Evolutionary conservation across 2,113 vertebrate genomes (phyloP).

Genomic region (Ellobius talpinus): DNA sequence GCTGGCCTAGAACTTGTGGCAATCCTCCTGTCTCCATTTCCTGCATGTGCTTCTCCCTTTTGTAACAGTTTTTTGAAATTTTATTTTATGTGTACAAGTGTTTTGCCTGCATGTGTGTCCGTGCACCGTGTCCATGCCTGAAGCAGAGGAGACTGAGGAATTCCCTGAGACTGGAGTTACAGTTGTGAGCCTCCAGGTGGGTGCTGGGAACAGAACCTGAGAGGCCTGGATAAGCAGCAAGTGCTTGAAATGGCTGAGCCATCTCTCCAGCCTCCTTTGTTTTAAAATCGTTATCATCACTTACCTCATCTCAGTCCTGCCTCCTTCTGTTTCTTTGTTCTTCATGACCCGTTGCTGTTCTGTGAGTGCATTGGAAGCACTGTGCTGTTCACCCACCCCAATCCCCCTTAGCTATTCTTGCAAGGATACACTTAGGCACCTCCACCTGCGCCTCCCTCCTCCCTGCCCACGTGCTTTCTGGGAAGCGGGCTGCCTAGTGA

Average conservation of each 20-base stretch:
- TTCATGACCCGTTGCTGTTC: not conserved
- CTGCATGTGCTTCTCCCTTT: too few species aligned
- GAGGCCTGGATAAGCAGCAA: not conserved
- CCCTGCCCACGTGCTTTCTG: not conserved
- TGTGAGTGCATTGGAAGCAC: not conserved
- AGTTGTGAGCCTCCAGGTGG: not conserved
- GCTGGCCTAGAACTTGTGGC: not conserved
- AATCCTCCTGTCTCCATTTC: not conserved
- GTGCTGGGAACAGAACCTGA: not conserved
- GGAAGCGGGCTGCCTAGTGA: not conserved
- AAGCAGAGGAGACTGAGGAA: not conserved
- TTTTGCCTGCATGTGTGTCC: not conserved
- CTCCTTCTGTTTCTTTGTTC: not conserved
- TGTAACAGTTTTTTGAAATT: not conserved
- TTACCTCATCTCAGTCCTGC: not conserved
- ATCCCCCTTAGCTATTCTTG: fast-evolving
- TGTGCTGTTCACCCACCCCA: fast-evolving
- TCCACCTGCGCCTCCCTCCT: not conserved
- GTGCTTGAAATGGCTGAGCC: not conserved
- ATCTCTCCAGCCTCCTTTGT: not conserved
- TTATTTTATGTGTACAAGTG: not conserved
- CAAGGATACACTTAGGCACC: not conserved
- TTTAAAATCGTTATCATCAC: not conserved
- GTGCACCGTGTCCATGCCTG: not conserved
- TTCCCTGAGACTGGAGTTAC: not conserved